Evolutionary conservation across 2,888 invertebrate species (phyloP).

Genomic region (Lepidochrysops patricia): DNA sequence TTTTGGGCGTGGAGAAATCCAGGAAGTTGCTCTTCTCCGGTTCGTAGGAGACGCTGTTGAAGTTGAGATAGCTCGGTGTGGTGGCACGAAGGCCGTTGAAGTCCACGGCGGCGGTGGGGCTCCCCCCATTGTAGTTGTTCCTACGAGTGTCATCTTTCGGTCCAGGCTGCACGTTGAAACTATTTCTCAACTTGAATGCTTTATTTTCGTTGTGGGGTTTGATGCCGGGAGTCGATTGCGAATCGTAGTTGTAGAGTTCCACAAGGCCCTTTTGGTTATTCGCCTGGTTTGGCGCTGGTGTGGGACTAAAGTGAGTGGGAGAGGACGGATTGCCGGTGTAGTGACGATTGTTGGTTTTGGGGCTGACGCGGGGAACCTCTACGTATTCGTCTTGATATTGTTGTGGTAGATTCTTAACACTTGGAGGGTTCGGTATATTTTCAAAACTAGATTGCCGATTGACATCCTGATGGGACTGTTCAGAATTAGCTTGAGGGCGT

Average conservation of each 20-base stretch:
- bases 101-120: slow-evolving; percentile 39
- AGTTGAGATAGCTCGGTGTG: slow-evolving; percentile 49
- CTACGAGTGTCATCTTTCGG: slow-evolving; percentile 40
- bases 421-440: slow-evolving; percentile 32
- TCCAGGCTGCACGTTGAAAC: slow-evolving; percentile 47
- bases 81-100: slow-evolving; percentile 38
- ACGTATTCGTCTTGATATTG: slow-evolving; percentile 63
- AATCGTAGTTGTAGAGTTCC: slow-evolving; percentile 64
- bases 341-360: slow-evolving; percentile 43
- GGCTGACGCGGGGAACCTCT: slow-evolving; percentile 60
- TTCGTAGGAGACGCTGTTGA: slow-evolving; percentile 59
- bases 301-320: slow-evolving; percentile 41
- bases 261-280: slow-evolving; percentile 61
- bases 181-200: slow-evolving; percentile 53
- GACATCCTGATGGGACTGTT: slow-evolving; percentile 10
- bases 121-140: slow-evolving; percentile 33
- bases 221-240: slow-evolving; percentile 49
- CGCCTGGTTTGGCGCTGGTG: slow-evolving; percentile 35
- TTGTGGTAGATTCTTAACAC: slow-evolving; percentile 44
- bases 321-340: slow-evolving; percentile 40
- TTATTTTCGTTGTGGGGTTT: slow-evolving; percentile 45
- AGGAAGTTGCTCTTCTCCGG: slow-evolving; percentile 56
- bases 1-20: slow-evolving; percentile 41
- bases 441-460: slow-evolving; percentile 19
- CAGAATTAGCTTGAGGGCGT: slow-evolving; percentile 10